These are phyloP conservation scores for Scytalopus superciliaris DNA, from an alignment of 2,113 vertebrate species.

Conservation along the genomic window DNA sequence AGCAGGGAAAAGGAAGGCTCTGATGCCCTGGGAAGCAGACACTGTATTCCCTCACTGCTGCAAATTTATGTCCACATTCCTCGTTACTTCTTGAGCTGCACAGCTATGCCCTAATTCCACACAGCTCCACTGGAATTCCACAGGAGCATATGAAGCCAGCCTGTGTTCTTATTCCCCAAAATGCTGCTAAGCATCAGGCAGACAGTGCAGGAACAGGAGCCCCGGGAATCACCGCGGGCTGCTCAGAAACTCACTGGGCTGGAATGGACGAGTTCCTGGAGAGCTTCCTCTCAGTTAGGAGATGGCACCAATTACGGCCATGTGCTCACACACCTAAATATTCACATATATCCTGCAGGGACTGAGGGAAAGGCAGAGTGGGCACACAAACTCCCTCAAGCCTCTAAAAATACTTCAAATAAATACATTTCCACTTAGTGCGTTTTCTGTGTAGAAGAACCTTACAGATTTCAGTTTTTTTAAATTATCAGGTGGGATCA, in stretches of 20 bases:
- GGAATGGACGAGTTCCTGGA: not conserved
- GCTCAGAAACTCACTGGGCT: not conserved
- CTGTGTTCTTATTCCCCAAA: not conserved
- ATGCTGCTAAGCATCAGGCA: not conserved
- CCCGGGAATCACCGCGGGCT: fast-evolving
- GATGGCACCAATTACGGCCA: not conserved
- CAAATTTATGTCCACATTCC: not conserved
- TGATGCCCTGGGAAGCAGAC: not conserved
- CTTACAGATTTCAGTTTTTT: not conserved
- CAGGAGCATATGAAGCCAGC: not conserved
- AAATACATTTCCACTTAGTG: not conserved
- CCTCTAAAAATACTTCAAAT: not conserved
- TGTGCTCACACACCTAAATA: not conserved
- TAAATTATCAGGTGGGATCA: not conserved
- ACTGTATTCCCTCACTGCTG: not conserved
- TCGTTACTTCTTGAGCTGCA: not conserved
- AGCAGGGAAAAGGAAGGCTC: not conserved
- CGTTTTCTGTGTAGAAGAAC: not conserved
- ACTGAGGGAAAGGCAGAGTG: not conserved
- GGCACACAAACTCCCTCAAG: not conserved
- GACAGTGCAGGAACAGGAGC: not conserved
- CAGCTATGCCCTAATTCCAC: not conserved
- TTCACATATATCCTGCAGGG: not conserved
- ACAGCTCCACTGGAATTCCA: not conserved
- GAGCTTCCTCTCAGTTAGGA: not conserved